Evolutionary conservation across 2,113 vertebrate species (phyloP).

Genomic region (Mus spicilegus): DNA sequence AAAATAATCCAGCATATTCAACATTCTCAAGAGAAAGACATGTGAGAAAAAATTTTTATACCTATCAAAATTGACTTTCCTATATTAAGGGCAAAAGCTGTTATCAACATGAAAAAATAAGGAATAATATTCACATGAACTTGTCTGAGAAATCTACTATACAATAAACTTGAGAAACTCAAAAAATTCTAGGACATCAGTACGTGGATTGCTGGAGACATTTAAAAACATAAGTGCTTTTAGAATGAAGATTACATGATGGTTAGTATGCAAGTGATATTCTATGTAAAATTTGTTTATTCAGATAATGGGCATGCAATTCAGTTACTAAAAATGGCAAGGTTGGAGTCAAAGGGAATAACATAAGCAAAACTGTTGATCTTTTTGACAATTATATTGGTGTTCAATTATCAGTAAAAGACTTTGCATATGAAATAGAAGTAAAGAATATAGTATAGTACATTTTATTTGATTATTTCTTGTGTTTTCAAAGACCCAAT

Average conservation of each 20-base stretch:
- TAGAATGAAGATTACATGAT: background rate
- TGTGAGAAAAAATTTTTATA: conserved; percentile 13
- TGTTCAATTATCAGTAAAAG: background rate
- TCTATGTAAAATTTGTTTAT: background rate
- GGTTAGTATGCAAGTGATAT: background rate
- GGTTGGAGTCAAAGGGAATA: background rate
- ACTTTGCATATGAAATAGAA: background rate
- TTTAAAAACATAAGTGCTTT: background rate
- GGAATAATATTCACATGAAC: background rate
- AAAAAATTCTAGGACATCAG: background rate
- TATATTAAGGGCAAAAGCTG: conserved; percentile 20
- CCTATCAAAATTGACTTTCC: background rate
- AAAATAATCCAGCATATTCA: conserved; percentile 28
- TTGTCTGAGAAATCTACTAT: conserved; percentile 5
- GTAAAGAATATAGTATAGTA: conserved; percentile 39
- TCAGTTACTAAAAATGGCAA: background rate
- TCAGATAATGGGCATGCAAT: background rate
- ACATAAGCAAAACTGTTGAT: background rate
- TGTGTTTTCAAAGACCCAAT: background rate
- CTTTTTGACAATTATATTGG: background rate
- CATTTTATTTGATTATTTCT: background rate
- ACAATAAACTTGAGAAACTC: background rate
- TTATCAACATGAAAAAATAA: background rate
- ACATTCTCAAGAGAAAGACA: background rate
- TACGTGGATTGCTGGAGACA: background rate